Evolutionary conservation across 1,140 invertebrate genomes (phyloP).

Genomic region (Maconellicoccus hirsutus): DNA sequence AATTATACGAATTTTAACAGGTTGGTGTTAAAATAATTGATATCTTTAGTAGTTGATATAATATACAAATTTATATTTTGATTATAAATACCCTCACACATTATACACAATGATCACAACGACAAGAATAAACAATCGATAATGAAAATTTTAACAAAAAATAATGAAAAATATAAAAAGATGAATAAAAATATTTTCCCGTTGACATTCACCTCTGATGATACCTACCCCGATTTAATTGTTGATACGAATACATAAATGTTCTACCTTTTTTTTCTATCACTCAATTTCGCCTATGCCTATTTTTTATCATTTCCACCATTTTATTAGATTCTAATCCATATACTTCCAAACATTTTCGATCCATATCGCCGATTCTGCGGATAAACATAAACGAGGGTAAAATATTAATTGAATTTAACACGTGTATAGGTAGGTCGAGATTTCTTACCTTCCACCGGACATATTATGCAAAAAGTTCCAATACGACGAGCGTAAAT

Average conservation of each 20-base stretch:
- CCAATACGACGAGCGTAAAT: constrained; percentile 68
- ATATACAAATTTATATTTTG: too few relatives aligned
- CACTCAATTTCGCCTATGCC: neutral
- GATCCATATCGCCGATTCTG: constrained; percentile 44
- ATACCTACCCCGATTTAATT: too few relatives aligned
- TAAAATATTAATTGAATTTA: constrained; percentile 27
- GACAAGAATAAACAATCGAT: too few relatives aligned
- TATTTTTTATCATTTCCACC: constrained; percentile 30
- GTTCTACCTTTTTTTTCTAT: neutral
- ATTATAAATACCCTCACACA: too few relatives aligned
- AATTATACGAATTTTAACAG: neutral
- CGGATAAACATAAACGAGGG: constrained; percentile 35
- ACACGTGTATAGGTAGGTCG: neutral
- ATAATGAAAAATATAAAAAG: too few relatives aligned
- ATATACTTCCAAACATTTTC: constrained; percentile 44
- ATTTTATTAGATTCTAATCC: constrained; percentile 40
- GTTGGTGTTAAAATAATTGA: too few relatives aligned
- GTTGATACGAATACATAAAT: too few relatives aligned
- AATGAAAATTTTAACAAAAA: too few relatives aligned
- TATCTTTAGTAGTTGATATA: too few relatives aligned
- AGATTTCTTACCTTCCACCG: constrained; percentile 47
- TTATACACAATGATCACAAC: too few relatives aligned
- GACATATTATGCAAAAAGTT: constrained; percentile 66
- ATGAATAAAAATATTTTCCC: too few relatives aligned
- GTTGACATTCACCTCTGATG: too few relatives aligned